Conservation (phyloP, 1,140 invertebrate species). For the Heliconius congener region DNA sequence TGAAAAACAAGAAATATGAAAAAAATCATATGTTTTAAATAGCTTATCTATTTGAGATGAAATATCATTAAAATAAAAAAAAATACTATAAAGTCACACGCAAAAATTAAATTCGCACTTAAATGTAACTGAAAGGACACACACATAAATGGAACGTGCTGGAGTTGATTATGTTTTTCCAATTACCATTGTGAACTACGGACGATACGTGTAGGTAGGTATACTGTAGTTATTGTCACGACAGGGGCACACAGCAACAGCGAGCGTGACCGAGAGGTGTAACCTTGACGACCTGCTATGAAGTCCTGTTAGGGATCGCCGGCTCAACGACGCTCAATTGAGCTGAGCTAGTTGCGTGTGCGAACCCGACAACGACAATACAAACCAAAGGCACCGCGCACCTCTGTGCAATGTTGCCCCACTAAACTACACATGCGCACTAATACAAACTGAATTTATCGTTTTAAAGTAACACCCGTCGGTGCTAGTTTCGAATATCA, state of each 20-base stretch:
- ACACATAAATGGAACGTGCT: constrained; percentile 21
- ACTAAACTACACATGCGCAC: constrained; percentile 34
- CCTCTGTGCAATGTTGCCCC: constrained; percentile 40
- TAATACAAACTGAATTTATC: constrained; percentile 32
- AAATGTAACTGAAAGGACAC: constrained; percentile 22
- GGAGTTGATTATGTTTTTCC: constrained; percentile 16
- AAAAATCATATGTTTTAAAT: neutral
- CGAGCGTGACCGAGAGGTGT: constrained; percentile 53
- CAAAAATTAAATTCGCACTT: neutral
- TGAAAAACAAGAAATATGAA: neutral
- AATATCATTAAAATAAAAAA: constrained; percentile 1
- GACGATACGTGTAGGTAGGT: neutral
- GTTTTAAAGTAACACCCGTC: constrained; percentile 25
- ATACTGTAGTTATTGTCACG: constrained; percentile 33
- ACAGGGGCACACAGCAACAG: constrained; percentile 47
- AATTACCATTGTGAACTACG: constrained; percentile 28
- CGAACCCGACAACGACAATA: constrained; percentile 58
- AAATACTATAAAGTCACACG: constrained; percentile 22
- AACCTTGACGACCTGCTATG: constrained; percentile 67
- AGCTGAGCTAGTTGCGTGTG: constrained; percentile 71
- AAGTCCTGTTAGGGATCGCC: constrained; percentile 62
- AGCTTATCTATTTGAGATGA: neutral
- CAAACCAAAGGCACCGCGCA: constrained; percentile 46
- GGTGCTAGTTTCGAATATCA: constrained; percentile 20
- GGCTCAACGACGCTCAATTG: constrained; percentile 75